Evolutionary conservation across 2,888 invertebrate genomes (phyloP).

Genomic region (Alviniconcha strummeri): DNA sequence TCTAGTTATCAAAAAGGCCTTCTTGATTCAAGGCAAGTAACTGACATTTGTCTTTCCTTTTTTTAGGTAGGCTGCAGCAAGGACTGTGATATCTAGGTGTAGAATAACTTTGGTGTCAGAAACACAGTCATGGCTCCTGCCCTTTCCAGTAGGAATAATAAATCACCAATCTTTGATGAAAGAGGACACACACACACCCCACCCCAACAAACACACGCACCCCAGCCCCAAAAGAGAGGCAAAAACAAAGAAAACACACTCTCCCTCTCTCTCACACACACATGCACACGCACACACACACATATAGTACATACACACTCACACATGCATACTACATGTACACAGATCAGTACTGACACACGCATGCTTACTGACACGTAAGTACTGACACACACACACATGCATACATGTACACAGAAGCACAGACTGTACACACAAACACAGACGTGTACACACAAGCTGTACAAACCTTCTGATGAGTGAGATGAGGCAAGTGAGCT

Average conservation of each 20-base stretch:
- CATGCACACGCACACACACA: neutral
- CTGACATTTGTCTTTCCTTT: too few species aligned
- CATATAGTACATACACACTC: neutral
- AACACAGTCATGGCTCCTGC: too few species aligned
- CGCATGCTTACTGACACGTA: neutral
- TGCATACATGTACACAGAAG: neutral
- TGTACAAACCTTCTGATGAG: constrained; percentile 61
- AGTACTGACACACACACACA: neutral
- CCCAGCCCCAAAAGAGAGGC: too few species aligned
- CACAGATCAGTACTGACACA: neutral
- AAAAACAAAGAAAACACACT: neutral
- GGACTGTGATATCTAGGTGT: too few species aligned
- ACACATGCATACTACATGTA: neutral
- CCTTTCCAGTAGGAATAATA: too few species aligned
- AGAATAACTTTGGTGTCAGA: too few species aligned
- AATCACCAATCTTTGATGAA: too few species aligned
- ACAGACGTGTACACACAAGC: neutral
- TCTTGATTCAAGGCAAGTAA: too few species aligned
- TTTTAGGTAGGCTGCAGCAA: too few species aligned
- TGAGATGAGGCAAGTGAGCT: constrained; percentile 63
- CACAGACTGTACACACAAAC: neutral
- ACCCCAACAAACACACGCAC: neutral
- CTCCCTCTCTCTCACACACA: neutral
- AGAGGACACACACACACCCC: too few species aligned
- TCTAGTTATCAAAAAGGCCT: too few species aligned